Percentiles rank a stretch among this genome's conserved stretches.
Evolutionary conservation across 2,888 invertebrate species (phyloP).

Genomic region (Abscondita cerata): DNA sequence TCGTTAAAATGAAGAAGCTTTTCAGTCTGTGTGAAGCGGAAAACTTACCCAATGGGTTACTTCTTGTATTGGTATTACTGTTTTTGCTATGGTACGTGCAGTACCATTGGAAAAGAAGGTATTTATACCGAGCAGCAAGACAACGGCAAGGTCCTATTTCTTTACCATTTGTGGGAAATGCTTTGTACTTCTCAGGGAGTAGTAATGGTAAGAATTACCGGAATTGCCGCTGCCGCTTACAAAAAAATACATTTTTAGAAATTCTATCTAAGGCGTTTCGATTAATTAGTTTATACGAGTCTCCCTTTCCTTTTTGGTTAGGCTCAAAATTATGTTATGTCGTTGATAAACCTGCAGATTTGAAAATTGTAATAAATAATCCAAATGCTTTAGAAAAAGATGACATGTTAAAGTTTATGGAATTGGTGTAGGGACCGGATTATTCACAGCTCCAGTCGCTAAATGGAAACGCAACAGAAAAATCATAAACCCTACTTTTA

Average conservation of each 20-base stretch:
- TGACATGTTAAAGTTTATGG: conserved; percentile 29
- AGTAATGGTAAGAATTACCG: no score
- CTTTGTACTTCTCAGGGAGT: no score
- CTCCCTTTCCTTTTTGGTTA: not conserved
- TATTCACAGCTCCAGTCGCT: conserved; percentile 55
- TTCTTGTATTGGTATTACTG: not conserved
- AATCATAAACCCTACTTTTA: conserved; percentile 69
- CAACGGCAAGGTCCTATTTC: not conserved
- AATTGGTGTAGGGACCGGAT: conserved; percentile 31
- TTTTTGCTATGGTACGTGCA: not conserved
- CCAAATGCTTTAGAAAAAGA: conserved; percentile 34
- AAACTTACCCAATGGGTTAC: not conserved
- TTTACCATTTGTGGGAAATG: not conserved
- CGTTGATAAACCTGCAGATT: not conserved
- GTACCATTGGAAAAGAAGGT: not conserved
- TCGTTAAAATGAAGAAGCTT: no score
- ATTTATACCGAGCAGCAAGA: not conserved
- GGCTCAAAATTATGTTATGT: not conserved
- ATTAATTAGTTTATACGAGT: not conserved
- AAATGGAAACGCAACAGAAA: conserved; percentile 68
- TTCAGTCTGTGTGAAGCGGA: no score
- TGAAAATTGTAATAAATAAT: not conserved
- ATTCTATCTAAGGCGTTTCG: no score
- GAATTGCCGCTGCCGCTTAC: no score
- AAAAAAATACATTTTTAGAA: no score